Evolutionary conservation across 2,888 invertebrate species (phyloP).

Genomic region (Drosophila affinis): DNA sequence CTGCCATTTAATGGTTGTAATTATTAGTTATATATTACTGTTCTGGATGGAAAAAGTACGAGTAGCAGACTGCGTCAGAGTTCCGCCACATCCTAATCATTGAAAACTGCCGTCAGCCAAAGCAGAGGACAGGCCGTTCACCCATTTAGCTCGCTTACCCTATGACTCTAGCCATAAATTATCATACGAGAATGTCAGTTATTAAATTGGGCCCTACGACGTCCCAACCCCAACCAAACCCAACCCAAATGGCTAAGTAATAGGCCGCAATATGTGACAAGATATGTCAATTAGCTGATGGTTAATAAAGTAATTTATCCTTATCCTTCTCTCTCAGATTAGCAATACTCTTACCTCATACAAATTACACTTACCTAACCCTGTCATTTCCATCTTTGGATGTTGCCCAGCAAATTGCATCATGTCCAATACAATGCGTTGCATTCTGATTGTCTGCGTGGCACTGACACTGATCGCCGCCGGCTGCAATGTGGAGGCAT

Average conservation of each 20-base stretch:
- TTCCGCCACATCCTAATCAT: constrained; percentile 24
- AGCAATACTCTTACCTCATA: neutral
- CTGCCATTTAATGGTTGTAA: constrained; percentile 13
- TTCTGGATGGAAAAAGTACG: no score
- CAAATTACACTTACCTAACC: neutral
- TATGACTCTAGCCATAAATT: constrained; percentile 39
- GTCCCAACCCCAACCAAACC: constrained; percentile 25
- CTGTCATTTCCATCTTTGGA: neutral
- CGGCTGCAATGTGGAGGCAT: constrained; percentile 72
- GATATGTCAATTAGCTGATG: constrained; percentile 2
- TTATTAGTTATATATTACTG: constrained; percentile 5
- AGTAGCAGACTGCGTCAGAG: no score
- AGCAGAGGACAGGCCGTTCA: constrained; percentile 29
- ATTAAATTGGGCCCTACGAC: constrained; percentile 42
- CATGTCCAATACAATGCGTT: constrained; percentile 67
- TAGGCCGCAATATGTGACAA: constrained; percentile 8
- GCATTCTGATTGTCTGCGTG: constrained; percentile 64
- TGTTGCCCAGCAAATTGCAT: neutral
- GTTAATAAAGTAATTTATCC: neutral
- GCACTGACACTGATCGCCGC: constrained; percentile 65
- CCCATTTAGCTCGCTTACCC: constrained; percentile 30
- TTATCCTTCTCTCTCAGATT: neutral
- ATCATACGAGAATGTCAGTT: constrained; percentile 38
- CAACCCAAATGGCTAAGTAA: neutral
- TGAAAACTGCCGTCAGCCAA: constrained; percentile 13